Percentiles rank a stretch among this genome's conserved stretches.
Conservation (phyloP, 2,888 invertebrate species). For the Carabus problematicus region DNA sequence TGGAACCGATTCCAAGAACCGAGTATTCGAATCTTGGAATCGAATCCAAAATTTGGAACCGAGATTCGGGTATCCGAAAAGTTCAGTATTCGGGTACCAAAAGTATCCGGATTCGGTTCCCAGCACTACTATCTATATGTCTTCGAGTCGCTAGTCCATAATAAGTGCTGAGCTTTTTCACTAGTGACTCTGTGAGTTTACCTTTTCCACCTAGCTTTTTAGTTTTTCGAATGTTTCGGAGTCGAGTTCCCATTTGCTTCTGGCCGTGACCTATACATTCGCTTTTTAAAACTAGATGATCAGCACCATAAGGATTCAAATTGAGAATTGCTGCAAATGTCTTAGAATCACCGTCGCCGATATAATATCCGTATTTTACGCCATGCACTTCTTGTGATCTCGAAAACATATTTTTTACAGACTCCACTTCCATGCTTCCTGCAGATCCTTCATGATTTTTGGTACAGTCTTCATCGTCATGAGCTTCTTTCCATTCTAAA, state of each 20-base stretch:
- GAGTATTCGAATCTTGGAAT: too few species aligned
- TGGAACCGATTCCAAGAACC: too few species aligned
- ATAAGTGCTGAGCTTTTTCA: too few species aligned
- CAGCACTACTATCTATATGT: too few species aligned
- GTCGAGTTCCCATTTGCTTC: slow-evolving; percentile 1
- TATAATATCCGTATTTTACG: background rate
- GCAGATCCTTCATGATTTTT: slow-evolving; percentile 1
- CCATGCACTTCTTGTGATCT: background rate
- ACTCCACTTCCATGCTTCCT: background rate
- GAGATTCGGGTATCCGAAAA: too few species aligned
- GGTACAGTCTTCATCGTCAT: background rate
- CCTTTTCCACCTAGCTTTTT: background rate
- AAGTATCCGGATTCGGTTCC: too few species aligned
- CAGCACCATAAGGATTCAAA: background rate
- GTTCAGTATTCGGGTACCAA: too few species aligned
- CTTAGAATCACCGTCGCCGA: slow-evolving; percentile 3
- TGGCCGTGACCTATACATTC: background rate
- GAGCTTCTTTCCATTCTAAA: too few species aligned
- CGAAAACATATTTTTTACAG: background rate
- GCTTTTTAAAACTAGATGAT: slow-evolving; percentile 1
- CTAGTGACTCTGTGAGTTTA: too few species aligned
- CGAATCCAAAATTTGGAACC: too few species aligned
- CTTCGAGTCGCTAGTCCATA: too few species aligned
- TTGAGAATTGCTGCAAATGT: slow-evolving; percentile 2
- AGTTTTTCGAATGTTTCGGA: background rate